Percentiles rank a stretch among this genome's conserved stretches.
Evolutionary conservation across 23 tunicate genomes (phyloP).

Genomic region (Styela plicata): DNA sequence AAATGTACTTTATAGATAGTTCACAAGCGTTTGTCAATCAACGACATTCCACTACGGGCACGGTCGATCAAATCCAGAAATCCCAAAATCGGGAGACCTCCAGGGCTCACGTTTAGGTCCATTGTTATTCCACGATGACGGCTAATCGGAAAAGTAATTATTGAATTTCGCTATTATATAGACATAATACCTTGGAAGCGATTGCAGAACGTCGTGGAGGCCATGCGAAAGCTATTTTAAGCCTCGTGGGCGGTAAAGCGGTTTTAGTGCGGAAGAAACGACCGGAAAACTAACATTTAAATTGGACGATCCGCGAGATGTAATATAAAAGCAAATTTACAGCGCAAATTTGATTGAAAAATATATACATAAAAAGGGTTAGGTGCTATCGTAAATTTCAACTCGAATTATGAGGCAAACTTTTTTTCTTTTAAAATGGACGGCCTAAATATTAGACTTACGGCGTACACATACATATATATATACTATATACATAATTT

Average conservation of each 20-base stretch:
- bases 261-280: not conserved
- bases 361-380: no score
- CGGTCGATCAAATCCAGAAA: not conserved
- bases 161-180: not conserved
- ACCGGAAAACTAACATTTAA: not conserved
- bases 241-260: not conserved
- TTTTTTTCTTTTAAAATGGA: no score
- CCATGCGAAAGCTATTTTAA: not conserved
- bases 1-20: no score
- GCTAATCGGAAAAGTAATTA: not conserved
- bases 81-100: not conserved
- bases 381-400: no score
- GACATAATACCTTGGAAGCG: not conserved
- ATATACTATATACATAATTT: no score
- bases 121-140: not conserved
- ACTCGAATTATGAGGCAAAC: no score
- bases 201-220: not conserved
- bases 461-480: no score
- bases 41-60: not conserved
- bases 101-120: not conserved
- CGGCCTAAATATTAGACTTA: no score
- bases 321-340: no score
- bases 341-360: no score
- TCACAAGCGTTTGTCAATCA: no score
- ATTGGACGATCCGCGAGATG: not conserved